phyloP scores from a whole-genome alignment of 2,113 vertebrate genomes.

The Alexandromys fortis region DNA sequence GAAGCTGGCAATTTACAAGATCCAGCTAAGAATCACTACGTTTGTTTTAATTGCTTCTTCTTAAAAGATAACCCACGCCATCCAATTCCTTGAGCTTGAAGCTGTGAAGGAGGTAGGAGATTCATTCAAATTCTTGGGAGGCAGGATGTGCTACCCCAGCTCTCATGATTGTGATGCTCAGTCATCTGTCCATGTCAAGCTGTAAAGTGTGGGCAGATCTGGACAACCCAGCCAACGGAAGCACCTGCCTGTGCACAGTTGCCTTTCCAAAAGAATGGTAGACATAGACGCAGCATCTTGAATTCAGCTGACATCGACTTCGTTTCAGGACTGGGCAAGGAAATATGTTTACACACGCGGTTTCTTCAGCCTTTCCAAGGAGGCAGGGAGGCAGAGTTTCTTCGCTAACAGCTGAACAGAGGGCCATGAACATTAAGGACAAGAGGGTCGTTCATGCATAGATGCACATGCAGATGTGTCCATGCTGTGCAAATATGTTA shows the following conservation, averaged over 20 bases:
- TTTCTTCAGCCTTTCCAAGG: background rate
- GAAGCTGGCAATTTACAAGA: conserved; percentile 63
- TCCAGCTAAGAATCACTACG: conserved; percentile 49
- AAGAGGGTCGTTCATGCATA: background rate
- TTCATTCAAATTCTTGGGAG: background rate
- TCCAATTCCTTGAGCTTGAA: background rate
- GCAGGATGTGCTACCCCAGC: background rate
- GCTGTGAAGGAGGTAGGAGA: background rate
- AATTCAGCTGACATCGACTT: background rate
- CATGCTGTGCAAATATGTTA: background rate
- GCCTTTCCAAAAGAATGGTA: background rate
- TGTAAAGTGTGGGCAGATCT: background rate
- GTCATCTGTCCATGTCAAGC: background rate
- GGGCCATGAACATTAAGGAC: background rate
- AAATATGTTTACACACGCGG: background rate
- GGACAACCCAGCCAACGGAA: background rate
- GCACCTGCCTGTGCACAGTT: background rate
- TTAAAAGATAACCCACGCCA: conserved; percentile 74
- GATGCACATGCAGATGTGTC: no score
- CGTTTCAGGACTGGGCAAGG: background rate
- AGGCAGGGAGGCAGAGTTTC: background rate
- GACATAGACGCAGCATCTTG: background rate
- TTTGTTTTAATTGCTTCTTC: conserved; percentile 77
- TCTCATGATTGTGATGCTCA: background rate
- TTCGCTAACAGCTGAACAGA: background rate